phyloP scores from a whole-genome alignment of 2,113 vertebrate species.

The Burhinus oedicnemus region DNA sequence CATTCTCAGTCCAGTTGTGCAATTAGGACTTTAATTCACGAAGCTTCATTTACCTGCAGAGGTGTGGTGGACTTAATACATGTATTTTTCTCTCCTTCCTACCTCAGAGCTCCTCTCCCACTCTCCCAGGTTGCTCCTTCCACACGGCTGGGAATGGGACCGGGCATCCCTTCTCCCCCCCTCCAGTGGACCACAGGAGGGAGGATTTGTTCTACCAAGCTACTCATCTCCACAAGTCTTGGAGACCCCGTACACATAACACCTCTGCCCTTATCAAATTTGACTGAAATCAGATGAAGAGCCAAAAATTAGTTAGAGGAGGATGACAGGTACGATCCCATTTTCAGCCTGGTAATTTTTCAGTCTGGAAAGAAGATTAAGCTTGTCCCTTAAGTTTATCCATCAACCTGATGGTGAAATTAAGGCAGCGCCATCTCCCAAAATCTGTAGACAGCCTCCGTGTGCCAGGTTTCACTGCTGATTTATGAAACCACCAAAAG shows the following conservation, averaged over 20 bases:
- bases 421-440: not conserved
- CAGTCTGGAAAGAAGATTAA: slow-evolving; percentile 28
- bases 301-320: not conserved
- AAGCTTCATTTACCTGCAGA: not conserved
- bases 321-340: not conserved
- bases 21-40: not conserved
- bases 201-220: not conserved
- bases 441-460: not conserved
- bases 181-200: rapidly evolving
- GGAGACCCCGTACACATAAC: not conserved
- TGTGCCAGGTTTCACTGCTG: not conserved
- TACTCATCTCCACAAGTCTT: not conserved
- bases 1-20: not conserved
- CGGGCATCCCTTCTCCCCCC: rapidly evolving
- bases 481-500: not conserved
- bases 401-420: not conserved
- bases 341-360: not conserved
- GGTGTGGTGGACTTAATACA: not conserved
- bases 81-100: not conserved
- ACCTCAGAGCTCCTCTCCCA: not conserved
- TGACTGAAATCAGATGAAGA: not conserved
- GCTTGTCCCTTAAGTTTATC: not conserved
- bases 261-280: not conserved
- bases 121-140: not conserved
- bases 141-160: not conserved